These are phyloP conservation scores for Syngnathus typhle DNA, from an alignment of 2,113 vertebrate genomes.

Conservation along the genomic window DNA sequence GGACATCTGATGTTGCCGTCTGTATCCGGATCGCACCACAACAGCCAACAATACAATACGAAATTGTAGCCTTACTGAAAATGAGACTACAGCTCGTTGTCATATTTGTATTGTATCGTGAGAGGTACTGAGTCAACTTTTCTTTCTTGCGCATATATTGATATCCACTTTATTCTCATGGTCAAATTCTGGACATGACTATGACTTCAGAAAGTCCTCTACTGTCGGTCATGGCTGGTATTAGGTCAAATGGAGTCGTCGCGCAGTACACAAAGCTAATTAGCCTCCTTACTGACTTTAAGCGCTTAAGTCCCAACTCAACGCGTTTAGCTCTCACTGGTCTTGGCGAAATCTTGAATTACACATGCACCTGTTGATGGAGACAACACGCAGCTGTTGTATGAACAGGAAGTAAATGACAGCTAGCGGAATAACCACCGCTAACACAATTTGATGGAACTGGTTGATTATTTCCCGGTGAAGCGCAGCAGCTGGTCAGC, in stretches of 20 bases:
- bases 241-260: slow-evolving; percentile 32
- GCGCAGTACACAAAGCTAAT: slow-evolving; percentile 47
- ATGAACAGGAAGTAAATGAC: neutral
- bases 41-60: too few species aligned
- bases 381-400: slow-evolving; percentile 1
- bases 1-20: neutral
- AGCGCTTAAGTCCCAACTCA: slow-evolving; percentile 35
- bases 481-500: slow-evolving; percentile 45
- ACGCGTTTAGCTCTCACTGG: slow-evolving; percentile 33
- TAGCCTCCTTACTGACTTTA: slow-evolving; percentile 39
- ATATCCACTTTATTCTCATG: neutral
- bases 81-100: too few species aligned
- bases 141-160: too few species aligned
- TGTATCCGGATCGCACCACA: too few species aligned
- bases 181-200: neutral
- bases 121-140: too few species aligned
- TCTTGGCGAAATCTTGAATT: slow-evolving; percentile 10
- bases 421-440: slow-evolving; percentile 9
- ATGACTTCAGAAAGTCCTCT: neutral
- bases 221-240: neutral
- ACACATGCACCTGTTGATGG: slow-evolving; percentile 29
- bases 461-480: slow-evolving; percentile 52
- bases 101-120: too few species aligned
- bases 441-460: slow-evolving; percentile 20
- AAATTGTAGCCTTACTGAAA: too few species aligned